Base-by-base conservation (phyloP, 1,140 invertebrate species). In the Pseudoatta argentina region DNA sequence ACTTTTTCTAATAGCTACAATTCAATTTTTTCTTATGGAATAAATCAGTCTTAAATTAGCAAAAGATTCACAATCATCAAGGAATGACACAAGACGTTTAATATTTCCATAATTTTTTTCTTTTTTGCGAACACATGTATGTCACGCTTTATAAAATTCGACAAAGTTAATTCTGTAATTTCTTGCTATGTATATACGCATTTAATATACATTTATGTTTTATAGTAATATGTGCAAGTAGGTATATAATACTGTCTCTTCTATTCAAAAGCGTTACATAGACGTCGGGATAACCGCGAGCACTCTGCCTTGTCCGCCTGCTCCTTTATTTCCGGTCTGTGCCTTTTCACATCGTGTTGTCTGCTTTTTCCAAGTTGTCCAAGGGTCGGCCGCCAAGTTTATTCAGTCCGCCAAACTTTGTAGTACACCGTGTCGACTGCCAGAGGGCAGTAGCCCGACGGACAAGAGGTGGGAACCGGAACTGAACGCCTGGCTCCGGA, bases 371-470 rank as follows among this genome's bases (percentile, higher is more conserved):
- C 92, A 92, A 94, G 93, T 94, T 94, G 93, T 92, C 64, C 86
- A 91, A 93, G 92, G 93, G 90, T 92, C 87, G 91, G 91, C 93
- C 92, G 91, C 91, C 92, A 94, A 95, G 94, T 95, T 95, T 95
- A 95, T 95, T 95, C 95, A 95, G 94, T 94, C 93, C 92, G 91
- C 89, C 94, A 95, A 95, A 95, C 93, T 95, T 95, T 94, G 95
- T 95, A 95, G 94, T 95, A 95, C 95, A 95, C 89, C 93, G 91
- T 95, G 95, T 95, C 93, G 93, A 94, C 78, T 92, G 94, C 94
- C 93, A 94, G 94, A 95, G 94, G 94, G 94, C 94, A 95, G 92
- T 88, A 92, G 91, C 91, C 91, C 90, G 88, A 89, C 86, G 92
- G 91, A 94, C 91, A 92, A 93, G 94, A 94, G 93, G 92, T 91